Evolutionary conservation across 1,140 invertebrate species (phyloP), one percentile per base, ranked within the genome.

Genomic region (Drosophila aff.): DNA sequence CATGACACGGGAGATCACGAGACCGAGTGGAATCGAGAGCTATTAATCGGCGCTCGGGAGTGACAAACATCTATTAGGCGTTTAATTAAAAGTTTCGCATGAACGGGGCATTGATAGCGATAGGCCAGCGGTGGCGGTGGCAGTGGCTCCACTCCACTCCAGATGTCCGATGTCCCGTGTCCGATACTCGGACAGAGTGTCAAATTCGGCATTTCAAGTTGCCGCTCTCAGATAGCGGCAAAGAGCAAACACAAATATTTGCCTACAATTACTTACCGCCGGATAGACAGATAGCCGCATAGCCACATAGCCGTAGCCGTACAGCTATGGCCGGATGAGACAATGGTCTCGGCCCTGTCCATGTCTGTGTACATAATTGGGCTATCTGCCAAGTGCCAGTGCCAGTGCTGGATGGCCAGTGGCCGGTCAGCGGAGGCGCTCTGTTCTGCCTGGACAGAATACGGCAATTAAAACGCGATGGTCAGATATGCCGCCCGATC

Each of bases 51-150:
- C 75, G 63, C 64, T 67, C 72, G 57, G 61, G 75, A 85, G 68
- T 90, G 85, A 78, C 85, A 85, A 90, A 90, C 85, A 85, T 90
- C 85, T 90, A 90, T 90, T 90, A 90, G 79, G 47, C 81, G 55
- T 81, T 90, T 90, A 90, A 90, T 90, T 90, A 90, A 90, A 90
- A 90, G 81, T 90, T 90, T 90, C 85, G 74, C 85, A 90, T 73
- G 52, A 59, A 41, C 40, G 18, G 26, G 23, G 33, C 74, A 67
- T 76, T 69, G 85, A 89, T 90, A 85, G 80, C 49, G 28, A 52
- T 31, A 49, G 66, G 46, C 53, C 66, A 72, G 4, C 60, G 43
- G 36, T 38, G 64, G 4, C 60, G 43, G 36, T 38, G 64, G 4
- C 60, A 36, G 36, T 38, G 64, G 64, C 65, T 62, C 52, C 55